phyloP scores from a whole-genome alignment of 2,113 vertebrate species.

The Thinocorus orbignyianus region DNA sequence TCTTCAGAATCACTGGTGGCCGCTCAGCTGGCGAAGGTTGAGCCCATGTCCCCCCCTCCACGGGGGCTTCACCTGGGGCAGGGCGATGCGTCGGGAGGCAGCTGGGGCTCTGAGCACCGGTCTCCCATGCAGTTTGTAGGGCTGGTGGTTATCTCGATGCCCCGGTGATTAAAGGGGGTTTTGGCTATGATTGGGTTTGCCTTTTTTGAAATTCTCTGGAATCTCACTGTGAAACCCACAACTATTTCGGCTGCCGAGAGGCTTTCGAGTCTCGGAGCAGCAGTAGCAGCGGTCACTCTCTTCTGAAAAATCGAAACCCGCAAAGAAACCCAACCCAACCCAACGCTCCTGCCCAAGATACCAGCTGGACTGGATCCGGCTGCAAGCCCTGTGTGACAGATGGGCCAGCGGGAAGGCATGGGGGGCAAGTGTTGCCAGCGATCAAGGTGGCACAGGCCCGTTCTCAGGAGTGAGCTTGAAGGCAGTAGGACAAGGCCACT shows the following conservation, averaged over 20 bases:
- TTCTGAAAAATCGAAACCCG: not conserved
- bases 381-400: accelerated
- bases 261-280: not conserved
- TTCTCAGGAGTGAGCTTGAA: not conserved
- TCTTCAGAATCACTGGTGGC: not conserved
- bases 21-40: accelerated
- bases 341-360: accelerated
- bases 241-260: not conserved
- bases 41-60: accelerated
- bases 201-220: conserved; percentile 55
- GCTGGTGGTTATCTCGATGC: accelerated
- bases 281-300: not conserved
- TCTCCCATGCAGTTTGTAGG: accelerated
- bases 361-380: not conserved
- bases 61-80: accelerated
- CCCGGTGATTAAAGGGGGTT: not conserved
- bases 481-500: not conserved
- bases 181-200: not conserved
- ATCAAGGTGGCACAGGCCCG: accelerated
- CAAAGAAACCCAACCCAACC: not conserved
- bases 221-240: not conserved
- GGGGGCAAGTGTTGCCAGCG: accelerated
- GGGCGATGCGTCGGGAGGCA: not conserved
- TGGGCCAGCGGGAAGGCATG: accelerated
- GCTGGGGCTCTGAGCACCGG: accelerated